Base-by-base conservation (phyloP, 1,140 invertebrate genomes). In the Panagrolaimus sp. region DNA sequence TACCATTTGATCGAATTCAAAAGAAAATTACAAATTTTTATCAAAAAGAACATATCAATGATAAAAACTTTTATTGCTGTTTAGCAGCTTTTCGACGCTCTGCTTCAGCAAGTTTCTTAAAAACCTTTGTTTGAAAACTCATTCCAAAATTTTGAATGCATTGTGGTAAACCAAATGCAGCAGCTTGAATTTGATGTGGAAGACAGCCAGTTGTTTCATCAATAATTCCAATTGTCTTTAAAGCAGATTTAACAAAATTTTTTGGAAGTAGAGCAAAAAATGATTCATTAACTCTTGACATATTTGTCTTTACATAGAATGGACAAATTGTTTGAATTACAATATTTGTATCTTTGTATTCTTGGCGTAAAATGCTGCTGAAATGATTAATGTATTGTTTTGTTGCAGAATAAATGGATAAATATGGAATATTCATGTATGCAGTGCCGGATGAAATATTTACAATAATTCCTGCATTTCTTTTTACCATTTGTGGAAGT, bases 271-370 rank as follows among this genome's bases (percentile, higher is more conserved):
- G 78, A 16, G 63, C 68, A 57, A 81, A 82, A 44, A 81, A 77
- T 3, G 80, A 79, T 1, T 74, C 45, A 47, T 68, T 67, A n/a
- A 79, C 70, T 46, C 79, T 77, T 20, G 74, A 62, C 79, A 81
- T 81, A 51, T 82, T 81, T 4, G 80, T 81, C 13, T 70, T 72
- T 16, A 81, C 79, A 64, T 81, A 67, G 72, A 82, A 78, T 43
- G 79, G 79, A 64, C 62, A 76, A 23, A 79, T 57, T 11, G 73
- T 72, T 67, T 79, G 78, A 65, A 79, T 74, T 1, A 65, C 72
- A 16, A 79, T 72, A 48, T 74, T 71, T 7, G 69, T 67, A 65
- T 67, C 47, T 1, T 44, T 74, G 67, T 81, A 81, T 66, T 81
- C 79, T 51, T 72, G 72, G 23, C 75, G 74, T 2, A 81, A 48